Evolutionary conservation across 2,113 vertebrate genomes (phyloP).

Genomic region (Megalops atlanticus): DNA sequence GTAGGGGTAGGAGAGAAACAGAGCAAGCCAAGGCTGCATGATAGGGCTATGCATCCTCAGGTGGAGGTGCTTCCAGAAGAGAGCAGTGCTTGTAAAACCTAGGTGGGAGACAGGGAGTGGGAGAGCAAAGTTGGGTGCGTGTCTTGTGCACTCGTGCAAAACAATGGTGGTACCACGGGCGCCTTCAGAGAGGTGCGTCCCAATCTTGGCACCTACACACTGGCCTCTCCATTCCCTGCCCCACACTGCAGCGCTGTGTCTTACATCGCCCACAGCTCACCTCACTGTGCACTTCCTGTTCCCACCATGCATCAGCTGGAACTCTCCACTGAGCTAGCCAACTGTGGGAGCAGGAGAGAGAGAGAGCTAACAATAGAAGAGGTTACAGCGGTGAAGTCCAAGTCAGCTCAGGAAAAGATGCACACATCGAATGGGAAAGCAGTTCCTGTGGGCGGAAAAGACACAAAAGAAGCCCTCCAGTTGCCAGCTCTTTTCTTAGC

Average conservation of each 20-base stretch:
- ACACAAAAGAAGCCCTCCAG: neutral
- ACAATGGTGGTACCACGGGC: too few relatives aligned
- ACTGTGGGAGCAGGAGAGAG: neutral
- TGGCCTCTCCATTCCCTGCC: too few relatives aligned
- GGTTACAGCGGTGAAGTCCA: neutral
- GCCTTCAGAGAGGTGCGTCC: too few relatives aligned
- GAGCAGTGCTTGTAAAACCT: too few relatives aligned
- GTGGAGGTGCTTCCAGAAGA: too few relatives aligned
- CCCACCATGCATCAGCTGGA: neutral
- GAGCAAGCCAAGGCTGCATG: too few relatives aligned
- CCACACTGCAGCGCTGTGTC: neutral
- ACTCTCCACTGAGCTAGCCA: neutral
- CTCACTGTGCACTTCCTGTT: neutral
- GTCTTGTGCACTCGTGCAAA: too few relatives aligned
- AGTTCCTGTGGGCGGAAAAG: constrained; percentile 1
- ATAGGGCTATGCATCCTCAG: too few relatives aligned
- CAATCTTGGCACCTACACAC: too few relatives aligned
- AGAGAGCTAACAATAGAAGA: neutral
- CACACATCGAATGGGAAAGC: neutral
- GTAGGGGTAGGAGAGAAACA: too few relatives aligned
- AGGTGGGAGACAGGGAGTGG: too few relatives aligned
- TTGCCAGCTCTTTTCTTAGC: neutral
- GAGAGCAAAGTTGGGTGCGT: too few relatives aligned
- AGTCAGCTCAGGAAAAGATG: neutral
- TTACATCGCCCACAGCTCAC: neutral